A percentile compares a stretch with the other conserved stretches of the same genome.
phyloP scores from a whole-genome alignment of 2,797 vertebrate species.

The Pampus argenteus region DNA sequence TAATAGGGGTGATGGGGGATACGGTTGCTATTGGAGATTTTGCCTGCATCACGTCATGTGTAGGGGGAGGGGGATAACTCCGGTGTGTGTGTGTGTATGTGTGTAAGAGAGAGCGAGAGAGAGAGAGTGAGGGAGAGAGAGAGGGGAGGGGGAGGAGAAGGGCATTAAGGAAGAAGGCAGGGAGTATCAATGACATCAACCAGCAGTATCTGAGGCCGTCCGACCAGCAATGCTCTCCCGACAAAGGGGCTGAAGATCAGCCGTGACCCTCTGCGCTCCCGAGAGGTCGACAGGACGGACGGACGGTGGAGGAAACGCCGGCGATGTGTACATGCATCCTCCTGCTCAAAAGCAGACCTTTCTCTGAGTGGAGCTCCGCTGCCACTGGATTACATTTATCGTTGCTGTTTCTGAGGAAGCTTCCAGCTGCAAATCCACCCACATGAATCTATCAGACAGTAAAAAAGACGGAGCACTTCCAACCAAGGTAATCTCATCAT shows the following conservation, averaged over 20 bases:
- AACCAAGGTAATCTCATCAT: slow-evolving; percentile 70
- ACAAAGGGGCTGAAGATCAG: slow-evolving; percentile 75
- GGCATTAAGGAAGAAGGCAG: slow-evolving; percentile 77
- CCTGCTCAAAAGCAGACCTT: slow-evolving; percentile 67
- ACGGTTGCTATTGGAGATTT: slow-evolving; percentile 85
- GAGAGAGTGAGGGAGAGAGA: slow-evolving; percentile 30
- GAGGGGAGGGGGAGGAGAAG: slow-evolving; percentile 59
- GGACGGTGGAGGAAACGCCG: slow-evolving; percentile 40
- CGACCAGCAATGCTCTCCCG: slow-evolving; percentile 75
- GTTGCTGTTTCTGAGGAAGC: slow-evolving; percentile 67
- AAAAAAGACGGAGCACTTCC: slow-evolving; percentile 76
- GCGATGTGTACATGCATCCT: slow-evolving; percentile 72
- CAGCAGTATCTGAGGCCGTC: slow-evolving; percentile 77
- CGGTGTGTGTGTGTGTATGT: slow-evolving; percentile 47
- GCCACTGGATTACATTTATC: slow-evolving; percentile 78
- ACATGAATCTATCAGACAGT: slow-evolving; percentile 74
- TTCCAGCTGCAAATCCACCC: slow-evolving; percentile 78
- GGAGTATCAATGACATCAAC: slow-evolving; percentile 85
- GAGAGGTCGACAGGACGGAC: slow-evolving; percentile 49
- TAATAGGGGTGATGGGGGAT: slow-evolving; percentile 75
- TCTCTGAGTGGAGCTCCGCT: slow-evolving; percentile 64
- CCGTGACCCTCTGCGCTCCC: slow-evolving; percentile 61
- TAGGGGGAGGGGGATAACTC: slow-evolving; percentile 41
- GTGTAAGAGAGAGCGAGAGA: slow-evolving; percentile 10
- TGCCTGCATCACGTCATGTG: slow-evolving; percentile 83